phyloP scores from a whole-genome alignment of 2,113 vertebrate genomes.

The Scolopax mira region DNA sequence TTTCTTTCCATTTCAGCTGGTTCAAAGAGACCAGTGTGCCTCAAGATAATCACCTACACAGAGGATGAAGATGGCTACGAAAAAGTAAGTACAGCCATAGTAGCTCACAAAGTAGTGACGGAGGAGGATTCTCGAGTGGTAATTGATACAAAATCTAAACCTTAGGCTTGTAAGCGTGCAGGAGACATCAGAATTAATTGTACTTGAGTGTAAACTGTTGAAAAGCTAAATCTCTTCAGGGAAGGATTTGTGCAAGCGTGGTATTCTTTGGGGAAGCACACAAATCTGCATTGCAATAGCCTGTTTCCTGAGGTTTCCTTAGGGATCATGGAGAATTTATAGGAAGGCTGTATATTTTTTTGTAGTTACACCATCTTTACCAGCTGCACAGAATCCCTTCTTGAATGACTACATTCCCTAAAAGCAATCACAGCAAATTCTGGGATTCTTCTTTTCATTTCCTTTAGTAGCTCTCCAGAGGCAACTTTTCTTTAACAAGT shows the following conservation, averaged over 20 bases:
- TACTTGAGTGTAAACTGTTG: constrained; percentile 22
- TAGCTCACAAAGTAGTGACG: not conserved
- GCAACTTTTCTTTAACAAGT: not conserved
- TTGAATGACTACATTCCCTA: not conserved
- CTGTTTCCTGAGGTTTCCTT: constrained; percentile 48
- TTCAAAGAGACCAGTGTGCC: not conserved
- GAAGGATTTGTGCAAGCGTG: not conserved
- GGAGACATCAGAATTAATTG: constrained; percentile 44
- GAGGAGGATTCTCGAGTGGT: not conserved
- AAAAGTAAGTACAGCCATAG: not conserved
- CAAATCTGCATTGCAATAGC: constrained; percentile 10
- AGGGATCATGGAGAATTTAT: constrained; percentile 15
- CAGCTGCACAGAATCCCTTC: constrained; percentile 37
- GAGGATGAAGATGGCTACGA: not conserved
- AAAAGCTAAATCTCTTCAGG: constrained; percentile 47
- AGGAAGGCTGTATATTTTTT: not conserved
- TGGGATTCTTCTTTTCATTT: constrained; percentile 14
- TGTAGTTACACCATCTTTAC: not conserved
- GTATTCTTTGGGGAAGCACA: not conserved
- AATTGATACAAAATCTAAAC: not conserved
- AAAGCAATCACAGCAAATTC: not conserved
- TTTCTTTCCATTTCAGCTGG: not conserved
- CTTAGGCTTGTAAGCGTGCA: not conserved
- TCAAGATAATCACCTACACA: not conserved
- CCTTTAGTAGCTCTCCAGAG: not conserved